Percentiles rank a stretch among this genome's conserved stretches.
phyloP scores from a whole-genome alignment of 2,113 vertebrate species.

The Pangasianodon gigas region DNA sequence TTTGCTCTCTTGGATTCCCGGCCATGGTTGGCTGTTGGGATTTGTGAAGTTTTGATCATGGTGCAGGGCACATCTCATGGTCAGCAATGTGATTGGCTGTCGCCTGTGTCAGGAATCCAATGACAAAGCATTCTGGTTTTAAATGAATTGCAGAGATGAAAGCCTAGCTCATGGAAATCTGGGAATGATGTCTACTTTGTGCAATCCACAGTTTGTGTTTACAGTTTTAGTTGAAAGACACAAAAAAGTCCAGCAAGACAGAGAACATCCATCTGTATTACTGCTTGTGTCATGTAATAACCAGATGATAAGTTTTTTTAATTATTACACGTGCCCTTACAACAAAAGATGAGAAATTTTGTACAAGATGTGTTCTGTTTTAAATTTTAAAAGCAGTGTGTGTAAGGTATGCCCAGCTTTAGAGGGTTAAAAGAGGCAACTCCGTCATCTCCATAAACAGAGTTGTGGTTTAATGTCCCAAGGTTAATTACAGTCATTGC shows the following conservation, averaged over 20 bases:
- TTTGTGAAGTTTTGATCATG: not conserved
- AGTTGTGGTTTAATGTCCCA: conserved; percentile 5
- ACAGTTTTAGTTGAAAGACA: not conserved
- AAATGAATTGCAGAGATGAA: not conserved
- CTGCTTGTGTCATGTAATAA: not conserved
- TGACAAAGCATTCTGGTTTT: not conserved
- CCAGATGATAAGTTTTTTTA: not conserved
- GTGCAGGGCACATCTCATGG: not conserved
- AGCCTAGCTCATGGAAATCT: not conserved
- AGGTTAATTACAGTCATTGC: not conserved
- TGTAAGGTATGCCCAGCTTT: not conserved
- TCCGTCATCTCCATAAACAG: not conserved
- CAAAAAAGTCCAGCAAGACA: not conserved
- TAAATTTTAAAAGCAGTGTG: not conserved
- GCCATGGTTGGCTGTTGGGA: not conserved
- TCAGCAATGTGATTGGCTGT: not conserved
- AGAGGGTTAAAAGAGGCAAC: not conserved
- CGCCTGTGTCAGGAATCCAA: not conserved
- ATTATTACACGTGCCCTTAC: not conserved
- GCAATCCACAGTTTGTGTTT: not conserved
- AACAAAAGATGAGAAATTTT: not conserved
- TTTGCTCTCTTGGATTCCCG: not conserved
- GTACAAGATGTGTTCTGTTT: not conserved
- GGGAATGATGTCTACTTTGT: not conserved
- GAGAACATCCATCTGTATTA: not conserved